Conservation (phyloP, 2,113 vertebrate species). For the Microcebus lehilahytsara region DNA sequence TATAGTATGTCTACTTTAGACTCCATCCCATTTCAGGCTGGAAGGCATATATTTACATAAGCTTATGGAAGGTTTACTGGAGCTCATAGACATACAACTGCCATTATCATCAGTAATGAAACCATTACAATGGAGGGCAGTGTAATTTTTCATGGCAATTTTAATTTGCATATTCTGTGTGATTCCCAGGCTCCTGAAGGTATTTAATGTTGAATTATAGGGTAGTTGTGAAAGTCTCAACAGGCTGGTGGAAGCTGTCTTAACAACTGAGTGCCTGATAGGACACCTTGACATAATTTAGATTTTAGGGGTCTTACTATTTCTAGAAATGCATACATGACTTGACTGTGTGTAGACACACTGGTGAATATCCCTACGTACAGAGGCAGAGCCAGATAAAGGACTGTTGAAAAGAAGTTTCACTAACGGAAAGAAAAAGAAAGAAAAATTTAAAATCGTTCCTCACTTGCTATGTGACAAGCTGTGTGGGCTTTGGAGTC, state of each 20-base stretch:
- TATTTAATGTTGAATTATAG: conserved; percentile 74
- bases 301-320: conserved; percentile 11
- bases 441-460: background rate
- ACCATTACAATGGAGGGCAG: conserved; percentile 61
- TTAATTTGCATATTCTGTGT: conserved; percentile 64
- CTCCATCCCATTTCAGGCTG: background rate
- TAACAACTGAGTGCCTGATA: conserved; percentile 36
- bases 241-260: background rate
- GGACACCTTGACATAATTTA: conserved; percentile 47
- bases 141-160: conserved; percentile 45
- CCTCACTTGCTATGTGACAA: background rate
- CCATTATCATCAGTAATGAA: conserved; percentile 58
- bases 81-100: conserved; percentile 31
- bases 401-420: background rate
- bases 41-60: background rate
- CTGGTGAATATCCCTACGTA: background rate
- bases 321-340: background rate
- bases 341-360: background rate
- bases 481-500: background rate
- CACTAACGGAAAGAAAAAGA: background rate
- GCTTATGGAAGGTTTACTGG: background rate
- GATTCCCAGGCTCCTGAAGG: conserved; percentile 62
- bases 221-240: conserved; percentile 28
- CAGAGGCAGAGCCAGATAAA: background rate
- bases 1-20: background rate